phyloP scores from a whole-genome alignment of 2,113 vertebrate species.

The Mirounga angustirostris region DNA sequence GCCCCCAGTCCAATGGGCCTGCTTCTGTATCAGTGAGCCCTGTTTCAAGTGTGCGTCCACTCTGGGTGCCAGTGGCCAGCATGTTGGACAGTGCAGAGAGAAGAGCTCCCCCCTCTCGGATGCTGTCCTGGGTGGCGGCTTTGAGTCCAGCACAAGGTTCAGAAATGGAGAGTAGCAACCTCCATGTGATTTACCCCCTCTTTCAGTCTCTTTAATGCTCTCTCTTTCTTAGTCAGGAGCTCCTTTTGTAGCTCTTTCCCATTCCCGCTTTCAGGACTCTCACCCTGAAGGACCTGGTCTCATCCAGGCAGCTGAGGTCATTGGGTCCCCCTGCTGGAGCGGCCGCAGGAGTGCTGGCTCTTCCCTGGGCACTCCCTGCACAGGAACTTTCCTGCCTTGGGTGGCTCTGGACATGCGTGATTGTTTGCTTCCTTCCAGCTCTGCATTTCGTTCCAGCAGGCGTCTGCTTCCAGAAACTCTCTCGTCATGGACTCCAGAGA shows the following conservation, averaged over 20 bases:
- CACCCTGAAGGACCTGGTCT: background rate
- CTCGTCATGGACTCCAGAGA: too few relatives aligned
- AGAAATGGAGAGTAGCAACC: background rate
- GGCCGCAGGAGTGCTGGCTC: background rate
- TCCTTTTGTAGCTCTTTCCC: background rate
- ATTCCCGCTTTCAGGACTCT: background rate
- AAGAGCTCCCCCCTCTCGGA: background rate
- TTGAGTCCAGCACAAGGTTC: background rate
- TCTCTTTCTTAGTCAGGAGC: background rate
- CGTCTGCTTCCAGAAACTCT: background rate
- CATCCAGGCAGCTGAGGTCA: background rate
- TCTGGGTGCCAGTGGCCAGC: background rate
- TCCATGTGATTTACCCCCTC: background rate
- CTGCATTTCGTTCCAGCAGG: background rate
- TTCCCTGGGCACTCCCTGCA: background rate
- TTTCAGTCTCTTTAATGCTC: background rate
- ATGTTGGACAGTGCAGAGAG: background rate
- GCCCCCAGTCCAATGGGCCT: background rate
- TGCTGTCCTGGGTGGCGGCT: background rate
- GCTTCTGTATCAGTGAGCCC: background rate
- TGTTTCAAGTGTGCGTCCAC: background rate
- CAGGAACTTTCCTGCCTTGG: background rate
- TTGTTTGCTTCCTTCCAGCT: background rate
- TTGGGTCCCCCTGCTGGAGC: background rate
- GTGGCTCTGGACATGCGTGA: background rate